A percentile compares a stretch with the other conserved stretches of the same genome.
phyloP scores from a whole-genome alignment of 2,888 invertebrate genomes.

The Halocaridina rubra region DNA sequence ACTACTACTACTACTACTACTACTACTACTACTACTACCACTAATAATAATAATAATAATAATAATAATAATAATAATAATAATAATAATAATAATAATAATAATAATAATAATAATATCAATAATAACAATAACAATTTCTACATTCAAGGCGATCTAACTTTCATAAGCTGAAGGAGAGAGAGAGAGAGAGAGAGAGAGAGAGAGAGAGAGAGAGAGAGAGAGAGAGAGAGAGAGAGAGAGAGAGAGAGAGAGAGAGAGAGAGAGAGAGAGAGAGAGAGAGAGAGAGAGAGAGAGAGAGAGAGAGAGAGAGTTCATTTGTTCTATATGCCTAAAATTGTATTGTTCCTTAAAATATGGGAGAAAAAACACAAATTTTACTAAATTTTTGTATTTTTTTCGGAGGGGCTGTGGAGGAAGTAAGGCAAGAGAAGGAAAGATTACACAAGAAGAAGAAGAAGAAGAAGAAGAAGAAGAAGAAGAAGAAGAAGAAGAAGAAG shows the following conservation, averaged over 20 bases:
- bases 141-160: too few species aligned
- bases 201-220: background rate
- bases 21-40: too few species aligned
- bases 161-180: background rate
- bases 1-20: too few species aligned
- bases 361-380: too few species aligned
- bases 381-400: too few species aligned
- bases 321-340: background rate
- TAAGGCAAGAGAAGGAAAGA: background rate
- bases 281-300: background rate
- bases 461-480: background rate
- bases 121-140: too few species aligned
- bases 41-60: too few species aligned
- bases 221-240: background rate
- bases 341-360: background rate
- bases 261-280: background rate
- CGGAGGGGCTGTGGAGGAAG: background rate
- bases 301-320: background rate
- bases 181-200: background rate
- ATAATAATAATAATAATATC: too few species aligned
- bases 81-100: too few species aligned
- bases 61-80: too few species aligned
- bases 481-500: background rate
- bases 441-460: background rate
- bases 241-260: slow-evolving; percentile 11